Conservation (phyloP, 2,797 vertebrate genomes). For the Glyptemys insculpta region DNA sequence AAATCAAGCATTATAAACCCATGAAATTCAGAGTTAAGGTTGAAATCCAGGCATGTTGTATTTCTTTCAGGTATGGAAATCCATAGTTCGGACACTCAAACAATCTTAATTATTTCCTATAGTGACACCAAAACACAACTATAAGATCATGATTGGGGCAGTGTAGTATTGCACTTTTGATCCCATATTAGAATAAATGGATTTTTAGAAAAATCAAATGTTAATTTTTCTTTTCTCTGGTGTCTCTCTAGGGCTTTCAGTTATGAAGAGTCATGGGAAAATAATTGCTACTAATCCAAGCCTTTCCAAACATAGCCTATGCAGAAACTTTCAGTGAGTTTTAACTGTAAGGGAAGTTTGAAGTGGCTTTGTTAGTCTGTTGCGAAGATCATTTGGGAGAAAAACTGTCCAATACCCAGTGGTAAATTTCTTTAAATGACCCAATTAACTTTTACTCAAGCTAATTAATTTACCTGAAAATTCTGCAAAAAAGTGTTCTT, state of each 20-base stretch:
- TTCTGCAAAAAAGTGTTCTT: background rate
- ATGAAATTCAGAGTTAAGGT: background rate
- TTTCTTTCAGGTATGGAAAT: background rate
- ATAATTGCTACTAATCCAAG: accelerated
- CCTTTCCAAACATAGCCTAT: background rate
- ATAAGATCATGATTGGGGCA: background rate
- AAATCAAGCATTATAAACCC: background rate
- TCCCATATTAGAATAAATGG: background rate
- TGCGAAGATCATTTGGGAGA: background rate
- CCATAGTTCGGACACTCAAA: background rate
- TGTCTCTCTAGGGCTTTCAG: background rate
- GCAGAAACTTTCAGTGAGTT: background rate
- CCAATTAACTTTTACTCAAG: background rate
- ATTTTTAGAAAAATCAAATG: background rate
- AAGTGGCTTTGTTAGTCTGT: background rate
- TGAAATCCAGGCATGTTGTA: background rate
- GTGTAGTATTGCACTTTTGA: background rate
- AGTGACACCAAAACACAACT: background rate
- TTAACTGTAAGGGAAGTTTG: background rate
- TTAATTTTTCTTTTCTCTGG: background rate
- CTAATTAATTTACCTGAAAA: background rate
- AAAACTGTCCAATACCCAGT: background rate
- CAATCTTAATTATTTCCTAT: background rate
- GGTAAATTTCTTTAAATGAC: background rate
- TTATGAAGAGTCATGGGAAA: background rate